These are phyloP conservation scores for Lycaena phlaeas DNA, from an alignment of 2,888 invertebrate species.

Conservation along the genomic window DNA sequence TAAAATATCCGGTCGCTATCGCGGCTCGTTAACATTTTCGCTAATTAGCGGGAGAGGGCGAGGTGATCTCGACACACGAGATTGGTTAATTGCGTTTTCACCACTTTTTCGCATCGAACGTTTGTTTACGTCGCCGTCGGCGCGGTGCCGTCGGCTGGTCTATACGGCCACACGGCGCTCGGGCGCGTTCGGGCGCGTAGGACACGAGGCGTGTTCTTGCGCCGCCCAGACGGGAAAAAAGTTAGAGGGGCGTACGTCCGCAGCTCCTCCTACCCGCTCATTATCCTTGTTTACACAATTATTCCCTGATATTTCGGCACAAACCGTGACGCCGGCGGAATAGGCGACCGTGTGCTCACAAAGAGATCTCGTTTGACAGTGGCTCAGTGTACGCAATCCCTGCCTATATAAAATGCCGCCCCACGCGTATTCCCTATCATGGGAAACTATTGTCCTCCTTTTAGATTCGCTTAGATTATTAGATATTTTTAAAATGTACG, in stretches of 20 bases:
- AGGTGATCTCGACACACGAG: background rate
- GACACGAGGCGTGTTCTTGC: slow-evolving; percentile 57
- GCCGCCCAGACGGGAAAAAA: slow-evolving; percentile 66
- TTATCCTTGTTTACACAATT: slow-evolving; percentile 67
- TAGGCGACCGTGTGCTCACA: slow-evolving; percentile 56
- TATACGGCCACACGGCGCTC: slow-evolving; percentile 44
- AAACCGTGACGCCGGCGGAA: slow-evolving; percentile 36
- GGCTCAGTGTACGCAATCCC: slow-evolving; percentile 53
- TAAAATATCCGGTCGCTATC: slow-evolving; percentile 8
- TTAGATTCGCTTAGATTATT: slow-evolving; percentile 23
- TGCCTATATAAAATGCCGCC: slow-evolving; percentile 64
- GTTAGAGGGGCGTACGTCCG: slow-evolving; percentile 59
- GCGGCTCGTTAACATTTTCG: slow-evolving; percentile 7
- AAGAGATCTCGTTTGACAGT: slow-evolving; percentile 63
- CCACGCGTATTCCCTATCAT: slow-evolving; percentile 55
- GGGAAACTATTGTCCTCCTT: slow-evolving; percentile 44
- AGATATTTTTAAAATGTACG: too few species aligned
- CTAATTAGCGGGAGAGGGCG: slow-evolving; percentile 3
- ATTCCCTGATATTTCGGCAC: slow-evolving; percentile 58
- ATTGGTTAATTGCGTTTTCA: slow-evolving; percentile 11
- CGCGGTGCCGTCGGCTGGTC: slow-evolving; percentile 52
- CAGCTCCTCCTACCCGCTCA: slow-evolving; percentile 63
- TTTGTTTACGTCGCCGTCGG: slow-evolving; percentile 51
- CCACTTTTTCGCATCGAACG: slow-evolving; percentile 16
- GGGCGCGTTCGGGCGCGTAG: slow-evolving; percentile 59